Conservation (phyloP, 2,113 vertebrate genomes). For the Pelmatolapia mariae region DNA sequence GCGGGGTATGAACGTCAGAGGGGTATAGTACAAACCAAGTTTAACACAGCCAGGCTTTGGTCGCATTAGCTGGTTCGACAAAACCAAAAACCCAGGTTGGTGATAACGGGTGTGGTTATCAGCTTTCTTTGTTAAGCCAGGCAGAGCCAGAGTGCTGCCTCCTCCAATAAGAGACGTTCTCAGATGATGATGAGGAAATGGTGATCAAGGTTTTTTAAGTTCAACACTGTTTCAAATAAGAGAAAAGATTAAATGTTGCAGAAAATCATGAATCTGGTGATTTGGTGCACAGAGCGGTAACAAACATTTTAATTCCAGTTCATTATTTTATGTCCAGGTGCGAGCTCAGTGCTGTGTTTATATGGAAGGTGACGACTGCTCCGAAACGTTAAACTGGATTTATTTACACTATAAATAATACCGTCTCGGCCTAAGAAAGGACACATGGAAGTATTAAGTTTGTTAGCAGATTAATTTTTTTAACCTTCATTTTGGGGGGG, state of each 20-base stretch:
- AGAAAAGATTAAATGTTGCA: not conserved
- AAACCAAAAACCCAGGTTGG: not conserved
- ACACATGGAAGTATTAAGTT: not conserved
- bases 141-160: rapidly evolving
- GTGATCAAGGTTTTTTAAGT: not conserved
- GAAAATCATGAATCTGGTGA: not conserved
- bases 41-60: not conserved
- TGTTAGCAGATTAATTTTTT: not conserved
- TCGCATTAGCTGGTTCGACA: not conserved
- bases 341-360: not conserved
- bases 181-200: not conserved
- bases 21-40: not conserved
- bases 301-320: not conserved
- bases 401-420: not conserved
- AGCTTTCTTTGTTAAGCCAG: not conserved
- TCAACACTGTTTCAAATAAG: not conserved
- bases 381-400: rapidly evolving
- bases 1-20: not conserved
- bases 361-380: rapidly evolving
- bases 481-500: rapidly evolving
- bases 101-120: not conserved
- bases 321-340: not conserved
- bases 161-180: not conserved
- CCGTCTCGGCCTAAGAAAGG: not conserved
- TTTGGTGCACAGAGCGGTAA: not conserved